Base-by-base conservation (phyloP, 2,888 invertebrate genomes). In the Pharmacophagus antenor region DNA sequence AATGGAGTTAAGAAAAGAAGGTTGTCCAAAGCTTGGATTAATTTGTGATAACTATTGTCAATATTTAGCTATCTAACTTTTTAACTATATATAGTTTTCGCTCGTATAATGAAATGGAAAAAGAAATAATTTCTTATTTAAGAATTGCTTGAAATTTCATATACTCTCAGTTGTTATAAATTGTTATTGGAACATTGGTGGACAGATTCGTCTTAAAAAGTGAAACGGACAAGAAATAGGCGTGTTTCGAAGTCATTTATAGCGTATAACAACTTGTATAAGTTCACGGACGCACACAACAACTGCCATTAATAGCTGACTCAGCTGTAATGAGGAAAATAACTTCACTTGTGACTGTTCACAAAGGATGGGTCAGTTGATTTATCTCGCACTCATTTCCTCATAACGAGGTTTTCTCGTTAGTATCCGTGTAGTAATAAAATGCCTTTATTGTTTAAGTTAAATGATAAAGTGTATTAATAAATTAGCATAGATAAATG, bases 361-460 rank as follows among this genome's bases (percentile, higher is more conserved):
- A 47, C 21, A 47, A 47, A 47, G 47, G 20, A 47, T 47, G 47
- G 8, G 15, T 15, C 47, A 15, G 47, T 47, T 47, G 47, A 47
- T 47, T 47, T 47, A 47, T 22, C 20, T 47, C 15, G 22, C 47
- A 22, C 47, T 21, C 47, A 22, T 47, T 22, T 47, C 47, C 22
- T 47, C 21, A 47, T 47, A 47, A 47, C 47, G 47, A 47, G 22
- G 47, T 47, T 47, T 47, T 47, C 47, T 47, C 22, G 47, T 47
- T 22, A 21, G 20, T 47, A 21, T 47, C 10, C 18, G 47, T 47
- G 21, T 47, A 15, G 10, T 47, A 22, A 47, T 47, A 47, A 47
- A 47, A 47, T 15, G 22, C 22, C 18, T 47, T 22, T 47, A 21
- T 44, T 20, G 42, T 44, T 44, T 18, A 8, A 44, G 42, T 44